Base-by-base conservation (phyloP, 1,140 invertebrate species). In the Augochlora pura region DNA sequence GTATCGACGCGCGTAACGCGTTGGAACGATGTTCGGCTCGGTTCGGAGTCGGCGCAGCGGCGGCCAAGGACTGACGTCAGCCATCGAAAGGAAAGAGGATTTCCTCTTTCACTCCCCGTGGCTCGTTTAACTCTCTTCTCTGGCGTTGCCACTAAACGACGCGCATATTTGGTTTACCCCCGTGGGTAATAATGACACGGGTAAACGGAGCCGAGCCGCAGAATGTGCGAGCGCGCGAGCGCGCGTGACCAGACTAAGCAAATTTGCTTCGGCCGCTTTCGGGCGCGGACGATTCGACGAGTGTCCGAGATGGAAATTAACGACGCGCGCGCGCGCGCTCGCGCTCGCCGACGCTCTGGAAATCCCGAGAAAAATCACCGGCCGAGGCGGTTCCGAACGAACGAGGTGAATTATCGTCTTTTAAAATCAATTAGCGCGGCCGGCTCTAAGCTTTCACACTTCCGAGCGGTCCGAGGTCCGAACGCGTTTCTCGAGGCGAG, bases 161-260 rank as follows among this genome's bases (percentile, higher is more conserved):
- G 59, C 54, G 80, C 85, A 85, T 83, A 87, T 73, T 85, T 65
- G 62, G 77, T 71, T 80, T 79, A 81, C 81, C 68, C 72, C 77
- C 42, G n/a, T 63, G 67, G 78, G 77, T 78, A 86, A 88, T 88
- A 88, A 88, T 88, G 86, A 87, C 77, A 80, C 83, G 39, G 68
- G 86, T 77, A 88, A 88, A 88, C 83, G 77, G 25, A 80, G 70
- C 32, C 32, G 32, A 32, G 32, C 63, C 69, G 59, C 54, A 49
- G 38, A 59, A 70, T 79, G 74, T 77, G 77, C 64, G 71, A 65
- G 64, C 57, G 77, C 71, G 72, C 49, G 49, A 16, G 49, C 67
- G 84, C 85, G 86, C 87, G 87, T 87, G 87, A 88, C 81, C 85
- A 71, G 85, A 88, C 86, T 88, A 63, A 83, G 75, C 85, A 88